Percentiles rank a stretch among this genome's conserved stretches.
Evolutionary conservation across 2,888 invertebrate species (phyloP).

Genomic region (Xestia c-nigrum): DNA sequence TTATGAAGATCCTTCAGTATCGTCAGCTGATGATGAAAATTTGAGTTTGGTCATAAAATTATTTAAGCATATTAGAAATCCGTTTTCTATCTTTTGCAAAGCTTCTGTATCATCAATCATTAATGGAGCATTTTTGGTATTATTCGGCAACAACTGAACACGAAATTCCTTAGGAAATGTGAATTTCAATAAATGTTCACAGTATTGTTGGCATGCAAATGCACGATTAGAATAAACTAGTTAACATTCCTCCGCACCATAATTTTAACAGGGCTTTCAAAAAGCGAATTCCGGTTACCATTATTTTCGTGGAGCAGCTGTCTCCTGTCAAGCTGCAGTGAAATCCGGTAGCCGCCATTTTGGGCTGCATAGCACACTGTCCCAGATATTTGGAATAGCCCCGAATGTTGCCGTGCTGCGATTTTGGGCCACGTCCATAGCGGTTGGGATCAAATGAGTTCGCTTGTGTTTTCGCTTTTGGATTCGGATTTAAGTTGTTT

Average conservation of each 20-base stretch:
- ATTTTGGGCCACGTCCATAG: constrained; percentile 26
- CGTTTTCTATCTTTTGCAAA: not conserved
- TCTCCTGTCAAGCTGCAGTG: constrained; percentile 39
- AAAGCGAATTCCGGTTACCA: constrained; percentile 40
- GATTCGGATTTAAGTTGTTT: constrained; percentile 16
- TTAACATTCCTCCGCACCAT: constrained; percentile 1
- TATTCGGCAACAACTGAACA: not conserved
- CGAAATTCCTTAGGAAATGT: not conserved
- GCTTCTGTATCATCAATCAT: not conserved
- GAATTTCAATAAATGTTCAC: not conserved
- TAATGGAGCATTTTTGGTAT: not conserved
- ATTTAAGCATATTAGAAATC: not conserved
- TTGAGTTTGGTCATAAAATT: not conserved
- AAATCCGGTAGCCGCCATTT: constrained; percentile 47
- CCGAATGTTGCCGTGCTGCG: constrained; percentile 2
- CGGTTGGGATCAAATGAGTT: constrained; percentile 8
- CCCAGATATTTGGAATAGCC: constrained; percentile 45
- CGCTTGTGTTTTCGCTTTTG: constrained; percentile 12
- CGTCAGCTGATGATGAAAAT: not conserved
- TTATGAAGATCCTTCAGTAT: not conserved
- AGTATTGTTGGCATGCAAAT: not conserved
- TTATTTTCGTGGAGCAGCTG: constrained; percentile 51
- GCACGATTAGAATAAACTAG: not conserved
- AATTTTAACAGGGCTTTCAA: constrained; percentile 19
- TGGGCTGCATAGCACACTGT: constrained; percentile 37